Percentiles rank a stretch among this genome's conserved stretches.
Conservation (phyloP, 2,797 vertebrate genomes). For the Propithecus perrieri region DNA sequence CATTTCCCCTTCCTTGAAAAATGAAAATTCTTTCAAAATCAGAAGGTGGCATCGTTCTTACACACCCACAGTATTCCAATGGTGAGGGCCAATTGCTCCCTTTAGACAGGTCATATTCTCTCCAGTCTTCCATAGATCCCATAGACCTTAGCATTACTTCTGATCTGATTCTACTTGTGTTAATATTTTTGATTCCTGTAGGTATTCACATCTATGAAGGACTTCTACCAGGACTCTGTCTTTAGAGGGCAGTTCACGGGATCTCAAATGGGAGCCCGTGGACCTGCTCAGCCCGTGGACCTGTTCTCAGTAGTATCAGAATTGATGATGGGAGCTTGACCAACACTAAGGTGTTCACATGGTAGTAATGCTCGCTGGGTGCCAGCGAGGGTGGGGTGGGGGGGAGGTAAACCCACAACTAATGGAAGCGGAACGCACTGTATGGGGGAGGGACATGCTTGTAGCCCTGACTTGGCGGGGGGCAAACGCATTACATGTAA, state of each 20-base stretch:
- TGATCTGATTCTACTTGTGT: background rate
- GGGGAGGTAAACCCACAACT: too few species aligned
- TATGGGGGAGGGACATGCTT: too few species aligned
- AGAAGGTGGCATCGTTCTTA: background rate
- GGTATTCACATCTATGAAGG: background rate
- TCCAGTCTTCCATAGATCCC: background rate
- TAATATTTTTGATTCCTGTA: background rate
- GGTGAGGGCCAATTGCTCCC: background rate
- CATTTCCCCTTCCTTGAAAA: background rate
- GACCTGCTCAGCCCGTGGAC: background rate
- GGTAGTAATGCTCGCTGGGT: too few species aligned
- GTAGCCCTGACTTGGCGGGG: too few species aligned
- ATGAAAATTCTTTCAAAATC: background rate
- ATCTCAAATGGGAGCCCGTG: background rate
- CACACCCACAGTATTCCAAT: background rate
- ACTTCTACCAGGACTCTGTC: background rate
- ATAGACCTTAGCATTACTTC: background rate
- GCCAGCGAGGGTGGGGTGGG: rapidly evolving
- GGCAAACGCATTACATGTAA: too few species aligned
- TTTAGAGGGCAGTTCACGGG: background rate
- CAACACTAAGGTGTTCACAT: too few species aligned
- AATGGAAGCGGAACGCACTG: too few species aligned
- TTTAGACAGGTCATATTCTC: background rate
- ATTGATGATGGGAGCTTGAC: background rate
- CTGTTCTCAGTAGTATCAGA: background rate